Base-by-base conservation (phyloP, 2,797 vertebrate genomes). In the Sebastiscus albofasciatus region DNA sequence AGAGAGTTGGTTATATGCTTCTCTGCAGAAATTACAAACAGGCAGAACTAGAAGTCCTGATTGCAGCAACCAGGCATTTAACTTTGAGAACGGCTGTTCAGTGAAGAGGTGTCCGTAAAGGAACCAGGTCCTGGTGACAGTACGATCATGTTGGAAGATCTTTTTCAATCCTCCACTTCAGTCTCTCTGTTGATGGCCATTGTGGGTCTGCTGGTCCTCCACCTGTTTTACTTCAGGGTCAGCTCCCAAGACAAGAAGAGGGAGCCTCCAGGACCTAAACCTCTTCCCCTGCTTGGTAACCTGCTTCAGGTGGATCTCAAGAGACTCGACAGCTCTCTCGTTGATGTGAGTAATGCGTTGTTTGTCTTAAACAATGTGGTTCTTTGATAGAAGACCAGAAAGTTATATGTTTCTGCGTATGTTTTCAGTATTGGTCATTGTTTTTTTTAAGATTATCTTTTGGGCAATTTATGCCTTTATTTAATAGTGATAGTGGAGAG, bases 261-360 rank as follows among this genome's bases (percentile, higher is more conserved):
- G 20, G 83, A 92, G 8, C 93, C 91, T 69, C 92, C 93, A 6
- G 94, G 94, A 26, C 95, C 94, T 22, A 92, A n/a, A 55, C 72
- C 90, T 18, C 77, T 95, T n/a, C 94, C 92, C 2, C 67, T 95
- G 61, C 49, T 95, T 2, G 95, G 95, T 14, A 95, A 95, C 85
- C 71, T 96, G 59, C 82, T 91, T 24, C 81, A 87, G 29, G 6
- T 95, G 54, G 87, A 94, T 62, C 74, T 91, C 20, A 86, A 77
- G 26, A 88, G 74, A n/a, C 84, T 86, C 0, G 84, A 94, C 65
- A 14, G 27, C 18, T 80, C 58, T 16, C 92, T 95, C 5, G 79
- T 54, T 39, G 6, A 92, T 34, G 95, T 95, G 22, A 92, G 87
- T 46, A 49, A 65, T 24, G 6, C 52, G 0, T 22, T 65, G 16